These are phyloP conservation scores for Ostrea edulis DNA, from an alignment of 1,140 invertebrate genomes.

Conservation along the genomic window DNA sequence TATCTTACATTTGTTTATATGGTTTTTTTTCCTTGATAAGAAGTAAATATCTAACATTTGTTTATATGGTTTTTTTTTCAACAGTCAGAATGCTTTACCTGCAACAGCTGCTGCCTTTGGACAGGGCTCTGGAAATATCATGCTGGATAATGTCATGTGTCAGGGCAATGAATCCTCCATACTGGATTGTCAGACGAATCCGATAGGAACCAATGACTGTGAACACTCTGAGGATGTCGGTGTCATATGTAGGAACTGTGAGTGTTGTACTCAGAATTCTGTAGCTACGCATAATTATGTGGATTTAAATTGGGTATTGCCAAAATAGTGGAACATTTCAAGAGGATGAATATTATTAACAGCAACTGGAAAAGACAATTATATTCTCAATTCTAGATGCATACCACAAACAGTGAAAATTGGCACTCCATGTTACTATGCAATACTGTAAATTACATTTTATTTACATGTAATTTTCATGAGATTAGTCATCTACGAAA, in stretches of 20 bases:
- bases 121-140: constrained; percentile 64
- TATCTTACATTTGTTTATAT: no score
- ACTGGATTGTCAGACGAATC: constrained; percentile 56
- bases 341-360: neutral
- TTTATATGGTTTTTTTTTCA: neutral
- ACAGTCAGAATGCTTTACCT: constrained; percentile 56
- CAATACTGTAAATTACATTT: no score
- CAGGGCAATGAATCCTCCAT: constrained; percentile 63
- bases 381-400: no score
- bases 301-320: neutral
- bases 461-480: no score
- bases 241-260: constrained; percentile 62
- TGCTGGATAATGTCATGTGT: constrained; percentile 67
- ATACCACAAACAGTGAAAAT: neutral
- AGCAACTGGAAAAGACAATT: neutral
- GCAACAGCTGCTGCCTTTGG: constrained; percentile 58
- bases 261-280: constrained; percentile 9
- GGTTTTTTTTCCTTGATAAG: no score
- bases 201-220: constrained; percentile 65
- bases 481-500: no score
- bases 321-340: neutral
- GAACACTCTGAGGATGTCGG: constrained; percentile 69
- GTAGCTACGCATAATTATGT: neutral
- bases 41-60: no score
- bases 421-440: neutral